Evolutionary conservation across 2,888 invertebrate species (phyloP), one percentile per base, ranked within the genome.

Genomic region (Amphipyra tragopoginis): DNA sequence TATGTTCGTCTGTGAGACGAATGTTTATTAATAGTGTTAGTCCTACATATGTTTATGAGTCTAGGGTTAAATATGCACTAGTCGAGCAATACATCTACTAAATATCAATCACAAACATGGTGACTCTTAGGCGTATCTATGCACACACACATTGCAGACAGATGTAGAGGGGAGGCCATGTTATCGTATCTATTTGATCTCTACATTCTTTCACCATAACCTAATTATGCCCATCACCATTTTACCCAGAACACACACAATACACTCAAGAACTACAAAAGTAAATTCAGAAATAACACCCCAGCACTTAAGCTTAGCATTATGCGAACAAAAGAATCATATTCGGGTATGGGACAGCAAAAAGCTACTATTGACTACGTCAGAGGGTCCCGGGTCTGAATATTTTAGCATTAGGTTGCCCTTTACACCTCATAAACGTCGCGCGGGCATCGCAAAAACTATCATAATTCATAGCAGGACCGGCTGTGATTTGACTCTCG

Each of bases 381-480:
- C 74, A 74, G 77, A 74, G 76, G 79, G 72, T 71, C 71, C 65
- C 14, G 67, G 72, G 68, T 53, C 68, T 77, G 74, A 75, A 81
- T 75, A 74, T 78, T 68, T 77, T 65, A 76, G 75, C 72, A 65
- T 75, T 79, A 77, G 78, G 74, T 74, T 66, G 54, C 65, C 61
- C 66, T 80, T 79, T 77, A 75, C 82, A 82, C 74, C 83, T 84
- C 84, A 86, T 89, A 88, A 89, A 88, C 81, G 87, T 84, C 83
- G 75, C 65, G 76, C 55, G 80, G 75, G 72, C 74, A 72, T 79
- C 77, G 82, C 86, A 87, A 87, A 87, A 88, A 88, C 88, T 87
- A 86, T 86, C 89, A 88, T 89, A 88, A 89, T 82, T 89, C 88
- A 86, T 82, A 82, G 77, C 73, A 14, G 75, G 72, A 74, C 74